Conservation (phyloP, 2,797 vertebrate genomes). For the Acanthornis magna region DNA sequence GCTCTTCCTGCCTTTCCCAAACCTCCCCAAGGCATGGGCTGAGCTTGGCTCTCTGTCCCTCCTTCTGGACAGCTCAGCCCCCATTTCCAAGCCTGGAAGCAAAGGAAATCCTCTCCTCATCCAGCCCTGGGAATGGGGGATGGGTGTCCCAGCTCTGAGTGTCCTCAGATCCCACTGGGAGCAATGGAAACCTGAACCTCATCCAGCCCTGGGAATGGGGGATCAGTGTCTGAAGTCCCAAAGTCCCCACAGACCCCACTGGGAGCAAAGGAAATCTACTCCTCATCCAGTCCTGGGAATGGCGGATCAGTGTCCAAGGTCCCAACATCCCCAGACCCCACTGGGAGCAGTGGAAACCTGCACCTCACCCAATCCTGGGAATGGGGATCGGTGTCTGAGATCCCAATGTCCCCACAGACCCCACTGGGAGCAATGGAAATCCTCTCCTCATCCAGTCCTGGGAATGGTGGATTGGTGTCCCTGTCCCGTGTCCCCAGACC, state of each 20-base stretch:
- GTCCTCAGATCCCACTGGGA: neutral
- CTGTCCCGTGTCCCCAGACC: too few relatives aligned
- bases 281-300: too few relatives aligned
- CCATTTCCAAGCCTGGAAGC: neutral
- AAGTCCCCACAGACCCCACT: neutral
- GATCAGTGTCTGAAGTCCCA: neutral
- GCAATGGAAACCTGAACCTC: neutral
- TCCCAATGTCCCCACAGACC: neutral
- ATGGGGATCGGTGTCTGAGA: too few relatives aligned
- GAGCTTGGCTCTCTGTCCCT: neutral
- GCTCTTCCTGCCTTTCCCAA: neutral
- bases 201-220: neutral
- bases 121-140: neutral
- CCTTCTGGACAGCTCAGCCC: neutral
- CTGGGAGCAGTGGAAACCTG: too few relatives aligned
- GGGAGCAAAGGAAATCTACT: too few relatives aligned
- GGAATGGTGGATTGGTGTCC: too few relatives aligned
- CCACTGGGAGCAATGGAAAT: neutral
- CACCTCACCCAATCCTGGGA: too few relatives aligned
- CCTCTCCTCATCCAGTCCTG: too few relatives aligned
- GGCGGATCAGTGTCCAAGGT: too few relatives aligned
- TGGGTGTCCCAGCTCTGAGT: neutral
- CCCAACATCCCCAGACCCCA: too few relatives aligned
- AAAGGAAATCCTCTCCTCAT: neutral
- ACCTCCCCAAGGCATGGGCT: neutral